Conservation (phyloP, 2,888 invertebrate species). For the Caenorhabditis zanzibari region DNA sequence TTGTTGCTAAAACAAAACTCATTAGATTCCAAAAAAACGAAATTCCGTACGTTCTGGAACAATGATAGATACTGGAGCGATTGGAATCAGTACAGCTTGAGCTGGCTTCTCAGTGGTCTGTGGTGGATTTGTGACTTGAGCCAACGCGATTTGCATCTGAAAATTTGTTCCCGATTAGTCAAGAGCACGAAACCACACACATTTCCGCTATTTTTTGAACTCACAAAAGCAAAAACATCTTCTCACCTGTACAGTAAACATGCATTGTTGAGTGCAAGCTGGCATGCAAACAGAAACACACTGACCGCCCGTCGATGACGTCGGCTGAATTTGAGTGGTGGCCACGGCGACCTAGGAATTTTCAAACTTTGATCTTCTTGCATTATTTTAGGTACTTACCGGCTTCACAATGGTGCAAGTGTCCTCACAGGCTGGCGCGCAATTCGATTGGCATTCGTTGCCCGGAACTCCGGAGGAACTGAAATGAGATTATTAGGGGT, state of each 20-base stretch:
- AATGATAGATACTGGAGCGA: conserved; percentile 36
- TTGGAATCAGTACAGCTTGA: conserved; percentile 53
- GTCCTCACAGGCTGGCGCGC: conserved; percentile 69
- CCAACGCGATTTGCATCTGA: conserved; percentile 59
- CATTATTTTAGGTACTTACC: conserved; percentile 12
- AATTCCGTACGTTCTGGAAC: conserved; percentile 23
- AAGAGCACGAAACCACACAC: background rate
- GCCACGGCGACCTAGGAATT: conserved; percentile 32
- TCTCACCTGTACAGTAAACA: conserved; percentile 64
- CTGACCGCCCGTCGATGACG: conserved; percentile 42
- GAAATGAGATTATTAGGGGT: background rate
- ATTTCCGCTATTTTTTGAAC: background rate
- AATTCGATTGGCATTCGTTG: conserved; percentile 68
- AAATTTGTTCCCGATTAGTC: conserved; percentile 4
- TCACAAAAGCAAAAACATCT: background rate
- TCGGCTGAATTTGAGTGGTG: conserved; percentile 44
- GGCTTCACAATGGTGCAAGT: conserved; percentile 70
- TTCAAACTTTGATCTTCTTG: conserved; percentile 9
- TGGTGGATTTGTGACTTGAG: conserved; percentile 24
- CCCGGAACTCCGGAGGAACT: conserved; percentile 67
- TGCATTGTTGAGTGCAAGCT: conserved; percentile 65
- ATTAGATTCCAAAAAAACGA: background rate
- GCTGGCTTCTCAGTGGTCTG: conserved; percentile 27
- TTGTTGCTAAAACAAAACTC: conserved; percentile 31
- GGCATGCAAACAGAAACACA: conserved; percentile 70